Evolutionary conservation across 2,113 vertebrate species (phyloP), one percentile per base, ranked within the genome.

Genomic region (Phyllostomus discolor): DNA sequence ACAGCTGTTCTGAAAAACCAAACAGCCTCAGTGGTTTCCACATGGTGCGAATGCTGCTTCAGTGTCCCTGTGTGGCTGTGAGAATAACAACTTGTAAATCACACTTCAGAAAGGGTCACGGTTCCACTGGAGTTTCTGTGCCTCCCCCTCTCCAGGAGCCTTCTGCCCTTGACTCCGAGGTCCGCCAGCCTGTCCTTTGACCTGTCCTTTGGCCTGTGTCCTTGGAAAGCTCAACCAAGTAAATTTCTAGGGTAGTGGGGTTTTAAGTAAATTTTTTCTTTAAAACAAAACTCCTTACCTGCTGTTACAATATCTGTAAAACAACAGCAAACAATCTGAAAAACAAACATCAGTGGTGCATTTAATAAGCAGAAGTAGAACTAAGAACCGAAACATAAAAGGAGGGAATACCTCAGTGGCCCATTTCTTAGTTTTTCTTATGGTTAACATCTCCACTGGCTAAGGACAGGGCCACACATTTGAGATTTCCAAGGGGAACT

Each of bases 1-100:
- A 94, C 82, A 96, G 81, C 94, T 96, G 96, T 84, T 86, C 28
- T 14, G 62, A 62, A 83, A 81, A 90, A 24, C 59, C 28, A 1
- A 24, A 26, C 48, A 86, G 73, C 81, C 81, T 59, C 81, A 1
- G 28, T 7, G 38, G 66, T 41, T 94, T 95, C 95, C 72, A 88
- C 83, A 72, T 1, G 75, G 38, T 35, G 4, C 19, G 38, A 62
- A 73, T 10, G 70, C 72, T 8, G 88, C 38, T 48, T 22, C 59
- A 48, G 57, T 14, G 35, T 22, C 17, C 0, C 67, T 2, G 7
- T 2, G 75, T 22, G 0, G 0, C 57, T 7, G 35, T 4, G 67
- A 73, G 89, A 92, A 64, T 22, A 28, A 75, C 43, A 10, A 7
- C 62, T 38, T 80, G 57, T 41, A 70, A 73, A 26, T 73, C 41